Evolutionary conservation across 2,797 vertebrate genomes (phyloP).

Genomic region (Tenualosa thibaudeaui): DNA sequence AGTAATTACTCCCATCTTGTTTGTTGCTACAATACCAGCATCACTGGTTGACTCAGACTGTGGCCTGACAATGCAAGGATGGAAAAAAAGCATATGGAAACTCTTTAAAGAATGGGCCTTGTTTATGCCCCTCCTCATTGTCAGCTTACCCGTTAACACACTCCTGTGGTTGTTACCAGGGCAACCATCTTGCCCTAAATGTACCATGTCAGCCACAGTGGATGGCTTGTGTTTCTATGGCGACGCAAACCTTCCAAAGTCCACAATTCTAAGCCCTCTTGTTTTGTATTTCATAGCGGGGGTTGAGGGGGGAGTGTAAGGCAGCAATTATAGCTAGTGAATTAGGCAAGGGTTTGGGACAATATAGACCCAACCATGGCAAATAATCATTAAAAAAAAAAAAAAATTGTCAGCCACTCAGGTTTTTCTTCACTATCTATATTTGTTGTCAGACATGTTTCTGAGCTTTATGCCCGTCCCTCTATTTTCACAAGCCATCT

Average conservation of each 20-base stretch:
- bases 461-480: background rate
- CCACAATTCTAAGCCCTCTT: slow-evolving; percentile 27
- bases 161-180: slow-evolving; percentile 70
- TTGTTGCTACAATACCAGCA: background rate
- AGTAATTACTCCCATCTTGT: slow-evolving; percentile 13
- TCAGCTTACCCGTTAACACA: slow-evolving; percentile 51
- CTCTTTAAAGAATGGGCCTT: slow-evolving; percentile 14
- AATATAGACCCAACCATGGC: background rate
- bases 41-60: background rate
- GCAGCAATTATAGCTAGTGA: slow-evolving; percentile 4
- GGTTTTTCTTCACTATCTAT: background rate
- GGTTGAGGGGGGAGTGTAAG: slow-evolving; percentile 38
- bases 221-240: slow-evolving; percentile 68
- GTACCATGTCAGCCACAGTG: slow-evolving; percentile 64
- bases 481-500: slow-evolving; percentile 19
- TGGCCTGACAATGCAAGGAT: slow-evolving; percentile 14
- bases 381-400: background rate
- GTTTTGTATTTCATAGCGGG: slow-evolving; percentile 48
- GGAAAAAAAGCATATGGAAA: background rate
- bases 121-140: slow-evolving; percentile 34
- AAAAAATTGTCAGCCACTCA: background rate
- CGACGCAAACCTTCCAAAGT: slow-evolving; percentile 61
- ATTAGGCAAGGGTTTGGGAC: background rate
- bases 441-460: slow-evolving; percentile 3
- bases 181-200: slow-evolving; percentile 70